A percentile compares a stretch with the other conserved stretches of the same genome.
Evolutionary conservation across 2,797 vertebrate species (phyloP).

Genomic region (Peromyscus nudipes): DNA sequence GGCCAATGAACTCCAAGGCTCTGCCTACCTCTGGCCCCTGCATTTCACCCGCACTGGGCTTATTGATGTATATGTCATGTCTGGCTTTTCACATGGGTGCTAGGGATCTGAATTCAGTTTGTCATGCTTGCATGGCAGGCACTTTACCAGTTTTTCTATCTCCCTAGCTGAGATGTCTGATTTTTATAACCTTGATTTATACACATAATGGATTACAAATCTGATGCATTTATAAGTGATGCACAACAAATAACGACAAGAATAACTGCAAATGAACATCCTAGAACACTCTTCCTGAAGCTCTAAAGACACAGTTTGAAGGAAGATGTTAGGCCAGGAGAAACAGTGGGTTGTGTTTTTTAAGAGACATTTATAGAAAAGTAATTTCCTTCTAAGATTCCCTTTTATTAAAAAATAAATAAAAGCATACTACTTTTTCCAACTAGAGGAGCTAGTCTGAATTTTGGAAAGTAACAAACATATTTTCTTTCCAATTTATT

Average conservation of each 20-base stretch:
- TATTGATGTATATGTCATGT: neutral
- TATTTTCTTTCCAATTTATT: slow-evolving; percentile 4
- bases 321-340: neutral
- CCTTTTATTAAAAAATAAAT: slow-evolving; percentile 23
- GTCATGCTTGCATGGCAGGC: neutral
- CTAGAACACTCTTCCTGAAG: neutral
- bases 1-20: neutral
- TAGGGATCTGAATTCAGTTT: neutral
- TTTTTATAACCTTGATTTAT: neutral
- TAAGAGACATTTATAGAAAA: neutral
- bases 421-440: neutral
- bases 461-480: neutral
- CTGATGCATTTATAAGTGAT: neutral
- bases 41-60: neutral
- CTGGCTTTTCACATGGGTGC: neutral
- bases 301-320: neutral
- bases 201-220: neutral
- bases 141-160: neutral
- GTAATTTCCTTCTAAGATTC: neutral
- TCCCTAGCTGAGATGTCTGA: neutral
- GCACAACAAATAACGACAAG: neutral
- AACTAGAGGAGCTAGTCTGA: neutral
- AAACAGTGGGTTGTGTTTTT: neutral
- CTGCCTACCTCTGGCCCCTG: too few relatives aligned
- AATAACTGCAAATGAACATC: neutral